phyloP scores from a whole-genome alignment of 1,140 invertebrate genomes.

The Aphelinus certus region DNA sequence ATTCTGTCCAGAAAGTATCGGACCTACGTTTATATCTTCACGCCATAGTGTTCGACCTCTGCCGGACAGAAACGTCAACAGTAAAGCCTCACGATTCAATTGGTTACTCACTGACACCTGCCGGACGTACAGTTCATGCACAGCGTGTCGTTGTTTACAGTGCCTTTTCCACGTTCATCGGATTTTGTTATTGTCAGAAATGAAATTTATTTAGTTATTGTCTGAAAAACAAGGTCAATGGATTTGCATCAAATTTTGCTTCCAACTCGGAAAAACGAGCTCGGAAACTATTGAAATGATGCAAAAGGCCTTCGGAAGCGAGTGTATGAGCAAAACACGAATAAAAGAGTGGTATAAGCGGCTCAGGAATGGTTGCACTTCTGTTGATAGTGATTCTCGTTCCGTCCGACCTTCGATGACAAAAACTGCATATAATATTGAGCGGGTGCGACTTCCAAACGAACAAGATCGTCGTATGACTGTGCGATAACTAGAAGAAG shows the following conservation, averaged over 20 bases:
- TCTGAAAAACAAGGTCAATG: constrained; percentile 20
- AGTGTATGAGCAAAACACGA: constrained; percentile 24
- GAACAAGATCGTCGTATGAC: constrained; percentile 45
- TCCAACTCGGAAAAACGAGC: constrained; percentile 23
- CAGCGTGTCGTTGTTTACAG: no score
- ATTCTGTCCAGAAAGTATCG: no score
- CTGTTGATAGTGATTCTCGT: constrained; percentile 12
- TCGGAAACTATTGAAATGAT: constrained; percentile 18
- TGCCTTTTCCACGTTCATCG: no score
- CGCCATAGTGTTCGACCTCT: no score
- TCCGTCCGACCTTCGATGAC: constrained; percentile 2
- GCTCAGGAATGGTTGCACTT: neutral
- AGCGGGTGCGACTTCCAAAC: constrained; percentile 3
- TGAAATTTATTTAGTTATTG: no score
- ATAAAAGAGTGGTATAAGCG: constrained; percentile 28
- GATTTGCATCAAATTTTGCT: constrained; percentile 33
- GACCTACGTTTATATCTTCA: no score
- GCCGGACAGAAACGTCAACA: neutral
- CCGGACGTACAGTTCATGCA: no score
- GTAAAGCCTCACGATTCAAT: no score
- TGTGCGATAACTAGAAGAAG: constrained; percentile 43
- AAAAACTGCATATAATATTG: constrained; percentile 15
- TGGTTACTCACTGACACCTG: no score
- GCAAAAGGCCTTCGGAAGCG: constrained; percentile 5
- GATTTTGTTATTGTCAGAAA: neutral